Conservation (phyloP, 2,113 vertebrate genomes). For the Scophthalmus maximus region DNA sequence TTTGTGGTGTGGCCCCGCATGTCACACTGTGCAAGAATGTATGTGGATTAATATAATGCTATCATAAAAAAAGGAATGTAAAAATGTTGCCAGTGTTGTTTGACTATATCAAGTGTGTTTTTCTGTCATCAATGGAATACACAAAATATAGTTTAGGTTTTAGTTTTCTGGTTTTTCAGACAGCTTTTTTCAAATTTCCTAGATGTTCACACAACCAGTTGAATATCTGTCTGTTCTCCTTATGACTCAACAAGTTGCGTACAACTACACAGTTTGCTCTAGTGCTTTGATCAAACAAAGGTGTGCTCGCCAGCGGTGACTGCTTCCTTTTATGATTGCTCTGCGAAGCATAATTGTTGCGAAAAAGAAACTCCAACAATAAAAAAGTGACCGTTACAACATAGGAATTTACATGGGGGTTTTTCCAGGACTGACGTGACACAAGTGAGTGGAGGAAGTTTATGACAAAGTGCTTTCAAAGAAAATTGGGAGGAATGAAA, state of each 20-base stretch:
- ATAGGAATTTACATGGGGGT: constrained; percentile 48
- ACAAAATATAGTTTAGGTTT: constrained; percentile 8
- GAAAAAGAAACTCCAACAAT: constrained; percentile 43
- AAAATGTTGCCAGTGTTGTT: not conserved
- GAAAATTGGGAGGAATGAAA: constrained; percentile 2
- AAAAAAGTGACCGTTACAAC: constrained; percentile 49
- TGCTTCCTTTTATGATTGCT: constrained; percentile 32
- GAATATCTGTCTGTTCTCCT: not conserved
- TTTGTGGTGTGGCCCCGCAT: not conserved
- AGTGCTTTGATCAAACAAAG: constrained; percentile 47
- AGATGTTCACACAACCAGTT: not conserved
- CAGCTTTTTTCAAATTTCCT: not conserved
- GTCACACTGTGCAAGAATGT: not conserved
- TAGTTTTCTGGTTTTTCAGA: not conserved
- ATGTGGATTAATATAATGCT: not conserved
- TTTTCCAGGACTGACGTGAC: constrained; percentile 24
- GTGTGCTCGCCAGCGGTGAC: constrained; percentile 48
- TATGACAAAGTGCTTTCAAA: not conserved
- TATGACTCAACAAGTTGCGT: constrained; percentile 15
- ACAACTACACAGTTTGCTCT: constrained; percentile 18
- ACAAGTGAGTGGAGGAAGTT: constrained; percentile 1
- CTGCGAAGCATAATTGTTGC: constrained; percentile 4
- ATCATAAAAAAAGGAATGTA: constrained; percentile 16
- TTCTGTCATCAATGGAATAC: not conserved
- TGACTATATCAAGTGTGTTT: not conserved